These are phyloP conservation scores for Leptocoma aspasia DNA, from an alignment of 2,113 vertebrate genomes.

Conservation along the genomic window DNA sequence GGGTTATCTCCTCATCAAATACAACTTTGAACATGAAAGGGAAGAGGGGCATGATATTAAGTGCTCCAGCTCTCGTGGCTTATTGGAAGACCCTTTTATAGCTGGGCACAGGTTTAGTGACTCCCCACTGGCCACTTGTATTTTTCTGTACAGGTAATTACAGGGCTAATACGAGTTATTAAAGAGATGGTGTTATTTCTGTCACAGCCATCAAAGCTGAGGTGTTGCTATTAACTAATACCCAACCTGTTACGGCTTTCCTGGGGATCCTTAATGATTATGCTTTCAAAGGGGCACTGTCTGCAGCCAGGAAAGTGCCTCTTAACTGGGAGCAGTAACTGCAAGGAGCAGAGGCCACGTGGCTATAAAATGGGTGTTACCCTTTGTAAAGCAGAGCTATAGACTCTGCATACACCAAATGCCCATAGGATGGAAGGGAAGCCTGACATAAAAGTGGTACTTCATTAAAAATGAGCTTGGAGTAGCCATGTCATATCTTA, in stretches of 20 bases:
- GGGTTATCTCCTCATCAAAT: neutral
- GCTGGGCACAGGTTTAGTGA: neutral
- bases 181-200: neutral
- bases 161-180: neutral
- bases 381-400: neutral
- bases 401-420: neutral
- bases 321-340: neutral
- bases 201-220: neutral
- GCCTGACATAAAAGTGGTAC: neutral
- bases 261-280: neutral
- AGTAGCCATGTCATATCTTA: neutral
- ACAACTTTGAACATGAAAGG: neutral
- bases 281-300: neutral
- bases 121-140: neutral
- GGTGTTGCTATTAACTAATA: neutral
- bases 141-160: neutral
- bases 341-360: neutral
- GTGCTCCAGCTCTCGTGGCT: neutral
- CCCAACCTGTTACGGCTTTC: neutral
- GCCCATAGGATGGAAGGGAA: neutral
- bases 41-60: neutral
- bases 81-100: neutral
- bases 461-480: neutral
- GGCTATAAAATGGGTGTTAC: neutral
- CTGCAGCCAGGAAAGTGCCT: neutral